A percentile compares a stretch with the other conserved stretches of the same genome.
Evolutionary conservation across 2,113 vertebrate species (phyloP).

Genomic region (Calonectris borealis): DNA sequence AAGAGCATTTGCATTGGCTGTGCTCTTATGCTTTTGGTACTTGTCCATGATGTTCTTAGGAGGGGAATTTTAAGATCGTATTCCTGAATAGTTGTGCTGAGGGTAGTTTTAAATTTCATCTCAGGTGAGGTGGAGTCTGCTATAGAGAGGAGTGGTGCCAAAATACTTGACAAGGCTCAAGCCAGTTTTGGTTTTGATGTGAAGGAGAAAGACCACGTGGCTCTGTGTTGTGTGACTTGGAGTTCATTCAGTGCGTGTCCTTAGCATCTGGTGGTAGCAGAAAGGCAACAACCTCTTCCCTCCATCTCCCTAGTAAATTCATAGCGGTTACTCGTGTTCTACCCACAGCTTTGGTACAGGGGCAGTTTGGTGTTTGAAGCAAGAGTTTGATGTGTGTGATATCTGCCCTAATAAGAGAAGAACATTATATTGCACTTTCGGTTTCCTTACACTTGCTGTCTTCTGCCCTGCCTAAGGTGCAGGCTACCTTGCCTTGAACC

Average conservation of each 20-base stretch:
- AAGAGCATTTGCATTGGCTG: neutral
- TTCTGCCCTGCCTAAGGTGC: neutral
- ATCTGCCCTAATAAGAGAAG: neutral
- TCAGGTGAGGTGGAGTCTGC: neutral
- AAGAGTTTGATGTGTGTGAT: neutral
- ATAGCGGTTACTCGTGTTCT: rapidly evolving
- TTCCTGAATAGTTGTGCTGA: neutral
- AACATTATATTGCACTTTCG: neutral
- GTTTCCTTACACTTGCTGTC: neutral
- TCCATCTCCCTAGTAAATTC: neutral
- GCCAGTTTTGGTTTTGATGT: neutral
- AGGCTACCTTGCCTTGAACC: neutral
- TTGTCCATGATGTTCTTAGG: neutral
- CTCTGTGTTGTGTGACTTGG: neutral
- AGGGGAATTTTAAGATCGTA: neutral
- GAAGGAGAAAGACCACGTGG: neutral
- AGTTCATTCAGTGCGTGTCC: neutral
- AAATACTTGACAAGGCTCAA: neutral
- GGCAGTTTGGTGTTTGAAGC: neutral
- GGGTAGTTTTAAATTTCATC: neutral
- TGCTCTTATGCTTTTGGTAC: neutral
- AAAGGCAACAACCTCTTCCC: neutral
- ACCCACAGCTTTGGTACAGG: neutral
- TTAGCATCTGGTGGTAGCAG: neutral
- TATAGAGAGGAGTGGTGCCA: neutral